Conservation (phyloP, 2,113 vertebrate species). For the Lanius ludovicianus region DNA sequence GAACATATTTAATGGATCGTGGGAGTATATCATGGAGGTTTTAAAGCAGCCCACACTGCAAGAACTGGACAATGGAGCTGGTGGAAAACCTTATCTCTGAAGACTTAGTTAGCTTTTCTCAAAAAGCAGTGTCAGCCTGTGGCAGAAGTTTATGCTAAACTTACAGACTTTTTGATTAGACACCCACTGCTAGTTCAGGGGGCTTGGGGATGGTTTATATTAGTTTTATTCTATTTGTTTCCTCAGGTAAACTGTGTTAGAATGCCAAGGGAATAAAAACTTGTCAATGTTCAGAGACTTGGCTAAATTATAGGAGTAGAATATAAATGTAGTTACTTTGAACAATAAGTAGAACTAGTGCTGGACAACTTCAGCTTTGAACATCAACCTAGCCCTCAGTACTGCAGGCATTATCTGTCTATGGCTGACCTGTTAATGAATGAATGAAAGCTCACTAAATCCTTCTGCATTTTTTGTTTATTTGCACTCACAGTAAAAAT, state of each 20-base stretch:
- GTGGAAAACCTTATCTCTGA: neutral
- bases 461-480: neutral
- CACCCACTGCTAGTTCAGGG: neutral
- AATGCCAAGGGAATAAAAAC: slow-evolving; percentile 3
- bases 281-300: neutral
- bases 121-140: neutral
- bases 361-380: neutral
- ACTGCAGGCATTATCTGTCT: neutral
- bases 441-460: neutral
- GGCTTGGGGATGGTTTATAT: neutral
- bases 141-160: neutral
- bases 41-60: neutral
- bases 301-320: neutral
- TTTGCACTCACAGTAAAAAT: neutral
- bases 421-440: neutral
- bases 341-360: neutral
- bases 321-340: neutral
- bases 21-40: neutral
- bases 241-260: neutral
- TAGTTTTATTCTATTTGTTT: neutral
- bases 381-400: neutral
- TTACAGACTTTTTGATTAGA: neutral
- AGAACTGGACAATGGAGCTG: neutral
- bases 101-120: neutral
- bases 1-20: slow-evolving; percentile 6